Evolutionary conservation across 2,888 invertebrate species (phyloP).

Genomic region (Erynnis tages): DNA sequence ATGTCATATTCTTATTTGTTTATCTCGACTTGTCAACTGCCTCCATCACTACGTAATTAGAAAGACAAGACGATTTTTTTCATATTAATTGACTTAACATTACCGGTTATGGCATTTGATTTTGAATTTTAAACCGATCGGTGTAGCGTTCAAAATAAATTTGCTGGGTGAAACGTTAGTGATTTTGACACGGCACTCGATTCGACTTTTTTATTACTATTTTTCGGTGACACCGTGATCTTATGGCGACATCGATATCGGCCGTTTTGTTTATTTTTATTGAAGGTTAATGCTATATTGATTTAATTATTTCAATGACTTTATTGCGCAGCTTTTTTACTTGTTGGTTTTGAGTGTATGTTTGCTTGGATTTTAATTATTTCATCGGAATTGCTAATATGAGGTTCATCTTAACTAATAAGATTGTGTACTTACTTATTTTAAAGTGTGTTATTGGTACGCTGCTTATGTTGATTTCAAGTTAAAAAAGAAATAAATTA

Average conservation of each 20-base stretch:
- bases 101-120: constrained; percentile 20
- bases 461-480: no score
- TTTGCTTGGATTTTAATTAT: background rate
- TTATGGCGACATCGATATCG: constrained; percentile 36
- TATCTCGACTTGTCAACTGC: constrained; percentile 71
- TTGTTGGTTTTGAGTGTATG: no score
- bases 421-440: no score
- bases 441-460: no score
- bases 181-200: constrained; percentile 47
- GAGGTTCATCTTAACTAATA: no score
- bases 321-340: no score
- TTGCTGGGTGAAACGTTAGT: constrained; percentile 33
- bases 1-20: constrained; percentile 72
- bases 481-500: no score
- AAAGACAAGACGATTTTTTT: constrained; percentile 69
- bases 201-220: constrained; percentile 60
- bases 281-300: constrained; percentile 29
- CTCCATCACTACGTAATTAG: constrained; percentile 72
- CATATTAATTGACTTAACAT: constrained; percentile 68
- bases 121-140: accelerated
- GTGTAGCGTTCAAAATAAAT: constrained; percentile 20
- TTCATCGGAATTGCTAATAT: no score
- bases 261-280: constrained; percentile 37
- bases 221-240: constrained; percentile 70
- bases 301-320: constrained; percentile 52